Conservation (phyloP, 2,888 invertebrate genomes). For the Leucophora obtusa region DNA sequence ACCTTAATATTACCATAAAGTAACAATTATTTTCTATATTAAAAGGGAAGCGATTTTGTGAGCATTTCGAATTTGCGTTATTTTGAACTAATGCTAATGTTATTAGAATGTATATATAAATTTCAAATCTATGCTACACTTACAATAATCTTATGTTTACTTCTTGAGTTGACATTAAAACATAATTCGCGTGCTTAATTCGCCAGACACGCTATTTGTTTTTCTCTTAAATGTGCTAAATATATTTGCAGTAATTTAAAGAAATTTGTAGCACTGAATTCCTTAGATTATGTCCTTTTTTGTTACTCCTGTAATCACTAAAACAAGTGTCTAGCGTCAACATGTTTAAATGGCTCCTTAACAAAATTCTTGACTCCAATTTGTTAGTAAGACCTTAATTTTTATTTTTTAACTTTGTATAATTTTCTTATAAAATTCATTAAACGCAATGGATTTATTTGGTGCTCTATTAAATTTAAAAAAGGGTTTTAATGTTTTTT, state of each 20-base stretch:
- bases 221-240: too few relatives aligned
- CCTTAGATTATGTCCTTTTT: background rate
- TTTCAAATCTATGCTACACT: too few relatives aligned
- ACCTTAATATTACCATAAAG: too few relatives aligned
- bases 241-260: background rate
- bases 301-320: background rate
- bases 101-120: too few relatives aligned
- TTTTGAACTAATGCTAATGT: too few relatives aligned
- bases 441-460: background rate
- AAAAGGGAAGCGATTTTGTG: too few relatives aligned
- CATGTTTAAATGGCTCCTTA: background rate
- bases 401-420: background rate
- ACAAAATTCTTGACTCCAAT: background rate
- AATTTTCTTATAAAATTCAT: background rate
- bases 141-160: too few relatives aligned
- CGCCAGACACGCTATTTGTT: too few relatives aligned
- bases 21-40: too few relatives aligned
- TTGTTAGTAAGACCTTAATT: background rate
- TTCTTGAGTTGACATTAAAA: too few relatives aligned
- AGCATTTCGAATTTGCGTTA: too few relatives aligned
- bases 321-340: background rate
- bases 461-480: background rate
- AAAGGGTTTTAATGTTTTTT: background rate
- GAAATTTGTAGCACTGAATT: background rate
- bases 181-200: too few relatives aligned